These are phyloP conservation scores for Paratilapia polleni DNA, from an alignment of 2,113 vertebrate genomes.

Conservation along the genomic window DNA sequence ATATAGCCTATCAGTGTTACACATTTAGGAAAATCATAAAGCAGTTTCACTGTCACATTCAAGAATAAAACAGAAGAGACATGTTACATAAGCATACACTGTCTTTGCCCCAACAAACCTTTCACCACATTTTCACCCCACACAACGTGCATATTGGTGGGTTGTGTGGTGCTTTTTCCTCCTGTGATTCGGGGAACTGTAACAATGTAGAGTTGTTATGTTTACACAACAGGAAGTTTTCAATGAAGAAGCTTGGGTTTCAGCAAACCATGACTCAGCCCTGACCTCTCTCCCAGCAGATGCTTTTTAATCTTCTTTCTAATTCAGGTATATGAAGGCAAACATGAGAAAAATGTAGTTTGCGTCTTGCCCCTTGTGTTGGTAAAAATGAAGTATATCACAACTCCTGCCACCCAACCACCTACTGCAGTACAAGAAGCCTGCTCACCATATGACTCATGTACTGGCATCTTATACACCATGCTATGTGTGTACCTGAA, in stretches of 20 bases:
- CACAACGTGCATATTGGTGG: too few relatives aligned
- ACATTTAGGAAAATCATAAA: neutral
- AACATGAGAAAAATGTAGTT: neutral
- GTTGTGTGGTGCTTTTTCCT: neutral
- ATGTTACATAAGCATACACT: neutral
- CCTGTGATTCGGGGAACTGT: neutral
- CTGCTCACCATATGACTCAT: conserved; percentile 15
- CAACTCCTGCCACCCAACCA: neutral
- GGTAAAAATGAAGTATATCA: neutral
- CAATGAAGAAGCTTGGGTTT: neutral
- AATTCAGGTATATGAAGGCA: neutral
- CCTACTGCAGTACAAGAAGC: neutral
- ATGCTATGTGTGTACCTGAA: neutral
- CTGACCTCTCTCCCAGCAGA: neutral
- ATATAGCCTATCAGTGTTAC: too few relatives aligned
- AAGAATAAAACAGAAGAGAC: neutral
- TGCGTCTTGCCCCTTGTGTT: neutral
- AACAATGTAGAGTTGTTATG: neutral
- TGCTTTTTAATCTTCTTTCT: neutral
- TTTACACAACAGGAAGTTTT: neutral
- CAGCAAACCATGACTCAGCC: neutral
- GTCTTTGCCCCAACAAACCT: neutral
- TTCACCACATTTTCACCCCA: neutral
- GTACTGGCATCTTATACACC: neutral
- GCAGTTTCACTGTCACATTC: neutral